A percentile compares a stretch with the other conserved stretches of the same genome.
phyloP scores from a whole-genome alignment of 2,113 vertebrate species.

The Urocitellus parryii region DNA sequence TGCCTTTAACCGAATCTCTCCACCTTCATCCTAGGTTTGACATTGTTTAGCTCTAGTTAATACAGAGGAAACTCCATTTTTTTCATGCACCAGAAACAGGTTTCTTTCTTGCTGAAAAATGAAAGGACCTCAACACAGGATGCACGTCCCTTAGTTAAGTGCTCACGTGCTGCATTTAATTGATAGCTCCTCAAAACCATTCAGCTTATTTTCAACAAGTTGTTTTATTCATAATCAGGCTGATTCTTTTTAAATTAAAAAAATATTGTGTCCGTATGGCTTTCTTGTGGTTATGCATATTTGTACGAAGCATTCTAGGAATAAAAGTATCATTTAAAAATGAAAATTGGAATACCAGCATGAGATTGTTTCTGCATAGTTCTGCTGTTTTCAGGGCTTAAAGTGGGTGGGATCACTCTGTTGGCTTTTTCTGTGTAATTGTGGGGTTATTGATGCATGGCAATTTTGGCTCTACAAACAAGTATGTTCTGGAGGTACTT shows the following conservation, averaged over 20 bases:
- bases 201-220: slow-evolving; percentile 44
- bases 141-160: slow-evolving; percentile 48
- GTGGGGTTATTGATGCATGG: slow-evolving; percentile 45
- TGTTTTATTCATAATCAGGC: slow-evolving; percentile 55
- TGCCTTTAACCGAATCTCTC: background rate
- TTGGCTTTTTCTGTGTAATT: slow-evolving; percentile 52
- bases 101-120: background rate
- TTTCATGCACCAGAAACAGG: slow-evolving; percentile 6
- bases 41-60: background rate
- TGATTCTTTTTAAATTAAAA: slow-evolving; percentile 59
- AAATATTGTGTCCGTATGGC: slow-evolving; percentile 1
- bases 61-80: background rate
- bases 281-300: slow-evolving; percentile 31
- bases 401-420: background rate
- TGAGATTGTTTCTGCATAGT: slow-evolving; percentile 13
- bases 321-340: slow-evolving; percentile 69
- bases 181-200: background rate
- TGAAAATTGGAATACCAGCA: slow-evolving; percentile 48
- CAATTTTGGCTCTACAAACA: slow-evolving; percentile 35
- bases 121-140: background rate
- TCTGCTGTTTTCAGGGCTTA: slow-evolving; percentile 55
- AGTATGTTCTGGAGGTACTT: slow-evolving; percentile 52
- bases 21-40: background rate
- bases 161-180: background rate
- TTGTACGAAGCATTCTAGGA: slow-evolving; percentile 62